Evolutionary conservation across 2,888 invertebrate species (phyloP).

Genomic region (Dynastes tityus): DNA sequence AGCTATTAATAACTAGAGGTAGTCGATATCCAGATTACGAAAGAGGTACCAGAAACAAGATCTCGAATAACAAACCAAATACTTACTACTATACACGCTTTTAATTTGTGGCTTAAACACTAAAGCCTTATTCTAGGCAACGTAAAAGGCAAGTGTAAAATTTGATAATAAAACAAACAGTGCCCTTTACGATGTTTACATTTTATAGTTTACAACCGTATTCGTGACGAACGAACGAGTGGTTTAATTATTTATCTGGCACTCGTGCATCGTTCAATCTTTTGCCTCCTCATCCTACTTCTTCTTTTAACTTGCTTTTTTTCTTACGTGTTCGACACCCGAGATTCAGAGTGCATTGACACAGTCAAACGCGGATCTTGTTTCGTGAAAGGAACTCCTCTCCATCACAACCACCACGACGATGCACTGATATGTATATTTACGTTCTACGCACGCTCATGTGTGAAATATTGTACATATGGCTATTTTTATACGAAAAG

Average conservation of each 20-base stretch:
- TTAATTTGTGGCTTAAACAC: conserved; percentile 30
- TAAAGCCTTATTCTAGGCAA: not conserved
- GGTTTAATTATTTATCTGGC: conserved; percentile 46
- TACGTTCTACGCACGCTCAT: not conserved
- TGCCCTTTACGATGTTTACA: conserved; percentile 46
- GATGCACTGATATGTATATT: conserved; percentile 19
- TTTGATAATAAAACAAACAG: conserved; percentile 42
- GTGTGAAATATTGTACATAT: not conserved
- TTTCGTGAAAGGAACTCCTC: conserved; percentile 9
- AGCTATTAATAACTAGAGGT: not conserved
- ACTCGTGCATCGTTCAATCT: conserved; percentile 41
- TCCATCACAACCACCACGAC: conserved; percentile 10
- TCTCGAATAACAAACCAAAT: not conserved
- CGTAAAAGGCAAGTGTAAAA: conserved; percentile 36
- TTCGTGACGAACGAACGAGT: conserved; percentile 34
- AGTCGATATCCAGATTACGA: not conserved
- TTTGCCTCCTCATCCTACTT: conserved; percentile 9
- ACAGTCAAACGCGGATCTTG: conserved; percentile 23
- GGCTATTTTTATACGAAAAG: too few relatives aligned
- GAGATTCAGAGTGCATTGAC: conserved; percentile 39
- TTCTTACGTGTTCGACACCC: not conserved
- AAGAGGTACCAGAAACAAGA: not conserved
- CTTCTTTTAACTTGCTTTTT: not conserved
- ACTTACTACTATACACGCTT: not conserved
- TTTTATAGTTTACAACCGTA: conserved; percentile 37